Evolutionary conservation across 1,140 invertebrate genomes (phyloP).

Genomic region (Hirudo medicinalis): DNA sequence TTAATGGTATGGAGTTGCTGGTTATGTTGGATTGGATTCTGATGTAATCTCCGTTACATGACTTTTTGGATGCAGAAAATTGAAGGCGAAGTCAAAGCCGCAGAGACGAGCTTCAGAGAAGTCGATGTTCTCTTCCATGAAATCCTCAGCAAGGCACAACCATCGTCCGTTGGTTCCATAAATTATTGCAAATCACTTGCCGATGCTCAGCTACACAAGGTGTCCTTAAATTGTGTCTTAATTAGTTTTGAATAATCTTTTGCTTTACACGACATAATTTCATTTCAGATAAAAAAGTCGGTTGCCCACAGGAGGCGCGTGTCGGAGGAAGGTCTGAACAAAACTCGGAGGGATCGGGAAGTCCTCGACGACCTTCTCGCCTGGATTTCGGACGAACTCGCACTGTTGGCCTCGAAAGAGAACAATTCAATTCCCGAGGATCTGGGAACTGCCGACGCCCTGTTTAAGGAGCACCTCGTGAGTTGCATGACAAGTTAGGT

Average conservation of each 20-base stretch:
- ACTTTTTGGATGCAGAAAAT: slow-evolving; percentile 7
- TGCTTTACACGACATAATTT: no score
- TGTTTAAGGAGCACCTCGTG: slow-evolving; percentile 38
- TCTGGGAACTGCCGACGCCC: slow-evolving; percentile 35
- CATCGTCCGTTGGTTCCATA: not conserved
- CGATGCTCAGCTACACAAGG: slow-evolving; percentile 12
- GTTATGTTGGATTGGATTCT: no score
- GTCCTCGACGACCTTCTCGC: slow-evolving; percentile 79
- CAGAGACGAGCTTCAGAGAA: not conserved
- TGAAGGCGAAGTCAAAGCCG: not conserved
- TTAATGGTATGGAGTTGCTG: no score
- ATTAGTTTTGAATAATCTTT: no score
- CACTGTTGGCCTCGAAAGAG: slow-evolving; percentile 65
- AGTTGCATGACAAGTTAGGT: not conserved
- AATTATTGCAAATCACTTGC: slow-evolving; percentile 13
- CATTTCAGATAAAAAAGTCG: not conserved
- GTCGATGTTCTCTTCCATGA: not conserved
- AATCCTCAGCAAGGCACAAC: slow-evolving; percentile 11
- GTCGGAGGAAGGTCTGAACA: slow-evolving; percentile 58
- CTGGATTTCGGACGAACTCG: slow-evolving; percentile 77
- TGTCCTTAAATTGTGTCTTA: not conserved
- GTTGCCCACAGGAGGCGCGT: slow-evolving; percentile 44
- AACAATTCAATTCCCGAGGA: slow-evolving; percentile 65
- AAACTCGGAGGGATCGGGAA: slow-evolving; percentile 45
- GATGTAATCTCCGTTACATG: no score